Base-by-base conservation (phyloP, 2,797 vertebrate genomes). In the Centroberyx gerrardi region DNA sequence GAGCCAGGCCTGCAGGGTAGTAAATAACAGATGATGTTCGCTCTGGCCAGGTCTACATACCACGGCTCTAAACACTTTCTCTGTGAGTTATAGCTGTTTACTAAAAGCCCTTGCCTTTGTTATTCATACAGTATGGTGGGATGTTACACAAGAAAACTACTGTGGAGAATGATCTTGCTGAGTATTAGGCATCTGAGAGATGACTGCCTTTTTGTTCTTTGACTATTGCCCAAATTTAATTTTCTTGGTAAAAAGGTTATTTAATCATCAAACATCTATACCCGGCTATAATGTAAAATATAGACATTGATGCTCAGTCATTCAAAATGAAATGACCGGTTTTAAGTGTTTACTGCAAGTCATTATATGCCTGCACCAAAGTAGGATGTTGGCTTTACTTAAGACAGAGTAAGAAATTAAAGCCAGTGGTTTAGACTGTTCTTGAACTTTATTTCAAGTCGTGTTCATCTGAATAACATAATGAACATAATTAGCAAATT, bases 21-120 rank as follows among this genome's bases (percentile, higher is more conserved):
- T 94, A 94, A 93, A 93, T 93, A 94, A 93, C 91, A 84, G 79
- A 92, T 85, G 83, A 93, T 88, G 87, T 87, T 90, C 86, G 68
- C 79, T 68, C 79, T 62, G 84, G 89, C 93, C 90, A 87, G 91
- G 87, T 90, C 90, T 91, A 82, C 93, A 93, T 93, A 90, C 90
- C 90, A 80, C 78, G 3, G 74, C 88, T 93, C 88, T 90, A 94
- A 94, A 94, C 93, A 94, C 66, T 87, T 90, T 88, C 72, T 48
- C 74, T 38, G 46, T 93, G 92, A 94, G 90, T 94, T 91, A 93
- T 90, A 48, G 84, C 83, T 81, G 89, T 94, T 94, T 94, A 93
- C 92, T 94, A 91, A 91, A 93, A 93, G 90, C 87, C 81, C 81
- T 84, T 74, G 88, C 70, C 89, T 90, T 90, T 92, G 89, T 91